A percentile compares a stretch with the other conserved stretches of the same genome.
Evolutionary conservation across 2,113 vertebrate species (phyloP).

Genomic region (Eidolon helvum): DNA sequence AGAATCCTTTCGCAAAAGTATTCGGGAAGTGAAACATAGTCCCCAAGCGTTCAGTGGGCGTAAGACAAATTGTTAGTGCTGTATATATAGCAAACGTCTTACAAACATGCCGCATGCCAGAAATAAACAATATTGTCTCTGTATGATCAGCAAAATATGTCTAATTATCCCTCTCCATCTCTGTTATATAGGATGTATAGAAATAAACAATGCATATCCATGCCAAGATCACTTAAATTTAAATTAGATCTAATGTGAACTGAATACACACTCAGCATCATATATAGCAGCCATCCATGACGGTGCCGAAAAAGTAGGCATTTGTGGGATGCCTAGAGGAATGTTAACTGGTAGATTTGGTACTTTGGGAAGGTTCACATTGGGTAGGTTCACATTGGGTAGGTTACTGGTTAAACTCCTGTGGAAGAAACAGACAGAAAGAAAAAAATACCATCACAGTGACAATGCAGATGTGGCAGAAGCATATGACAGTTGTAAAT

Average conservation of each 20-base stretch:
- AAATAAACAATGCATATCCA: constrained; percentile 94
- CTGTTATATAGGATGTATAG: constrained; percentile 86
- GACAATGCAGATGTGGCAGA: constrained; percentile 95
- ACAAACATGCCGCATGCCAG: constrained; percentile 81
- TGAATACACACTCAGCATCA: constrained; percentile 99
- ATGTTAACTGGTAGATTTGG: constrained; percentile 99
- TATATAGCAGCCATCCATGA: constrained; percentile 99
- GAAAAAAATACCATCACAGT: constrained; percentile 99
- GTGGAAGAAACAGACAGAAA: constrained; percentile 99
- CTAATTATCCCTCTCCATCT: constrained; percentile 84
- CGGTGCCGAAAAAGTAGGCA: constrained; percentile 99
- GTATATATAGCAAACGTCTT: constrained; percentile 78
- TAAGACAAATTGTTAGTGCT: constrained; percentile 82
- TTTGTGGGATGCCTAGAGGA: constrained; percentile 99
- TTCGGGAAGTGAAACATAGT: constrained; percentile 77
- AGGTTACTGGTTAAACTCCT: constrained; percentile 99
- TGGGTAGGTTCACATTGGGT: constrained; percentile 99
- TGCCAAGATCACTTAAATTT: constrained; percentile 93
- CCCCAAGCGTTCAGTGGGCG: constrained; percentile 79
- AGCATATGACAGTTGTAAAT: constrained; percentile 90
- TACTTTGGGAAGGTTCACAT: constrained; percentile 99
- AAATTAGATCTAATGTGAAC: constrained; percentile 95
- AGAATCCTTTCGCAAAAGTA: constrained; percentile 68
- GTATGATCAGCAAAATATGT: constrained; percentile 83
- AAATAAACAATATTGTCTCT: constrained; percentile 84